Evolutionary conservation across 2,113 vertebrate species (phyloP), one percentile per base, ranked within the genome.

Genomic region (Ceratotherium simum): DNA sequence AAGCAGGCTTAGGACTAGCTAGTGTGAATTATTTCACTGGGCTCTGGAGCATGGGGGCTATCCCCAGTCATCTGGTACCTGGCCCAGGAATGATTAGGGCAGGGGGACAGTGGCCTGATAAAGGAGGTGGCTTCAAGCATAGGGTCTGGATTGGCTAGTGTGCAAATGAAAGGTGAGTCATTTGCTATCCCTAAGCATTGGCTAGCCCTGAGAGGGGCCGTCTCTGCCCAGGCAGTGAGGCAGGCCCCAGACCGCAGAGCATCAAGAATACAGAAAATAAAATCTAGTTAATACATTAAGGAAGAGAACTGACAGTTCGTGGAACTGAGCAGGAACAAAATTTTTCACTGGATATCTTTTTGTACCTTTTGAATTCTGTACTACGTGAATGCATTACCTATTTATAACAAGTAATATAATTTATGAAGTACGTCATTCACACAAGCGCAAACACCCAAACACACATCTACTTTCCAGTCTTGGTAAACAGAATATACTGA

Each of bases 101-200:
- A 64, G 29, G n/a, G 42, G 5, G 48, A 58, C 0, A 64, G 64
- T 8, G 42, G 42, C 42, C 39, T 6, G 9, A 62, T 8, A 20
- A 3, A 25, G 25, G 46, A 14, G 25, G 12, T 2, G 33, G 11
- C 25, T n/a, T 3, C 27, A 12, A 79, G 46, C 8, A 2, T 1
- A 4, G 13, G 60, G 46, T 80, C 54, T 48, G 18, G 31, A 29
- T 17, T 64, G 81, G 72, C n/a, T 42, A 23, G 56, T 17, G 31
- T 36, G 33, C 21, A 3, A 8, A 25, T 5, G 13, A 62, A 88
- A 83, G 17, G 27, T n/a, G 25, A 46, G 8, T 31, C 4, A 0
- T 31, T n/a, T 21, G 10, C 39, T 14, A 48, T 4, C 69, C 42
- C 20, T 69, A 8, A 46, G 86, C 33, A 75, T 13, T 12, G 8